Evolutionary conservation across 2,797 vertebrate species (phyloP), one percentile per base, ranked within the genome.

Genomic region (Acanthurus lineatus): DNA sequence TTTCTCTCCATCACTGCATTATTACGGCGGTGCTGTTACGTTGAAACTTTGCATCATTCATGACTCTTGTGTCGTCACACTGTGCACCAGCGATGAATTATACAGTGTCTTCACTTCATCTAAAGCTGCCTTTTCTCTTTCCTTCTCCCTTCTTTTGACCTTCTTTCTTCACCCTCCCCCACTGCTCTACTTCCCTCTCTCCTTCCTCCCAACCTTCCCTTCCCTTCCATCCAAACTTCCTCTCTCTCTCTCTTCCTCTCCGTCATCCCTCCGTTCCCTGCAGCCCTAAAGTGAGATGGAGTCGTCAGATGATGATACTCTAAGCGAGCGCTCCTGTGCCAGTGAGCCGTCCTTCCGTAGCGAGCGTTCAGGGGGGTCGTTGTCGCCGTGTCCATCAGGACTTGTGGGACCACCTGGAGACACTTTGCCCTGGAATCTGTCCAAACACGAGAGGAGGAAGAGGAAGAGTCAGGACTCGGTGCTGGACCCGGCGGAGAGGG

Each of bases 401-500:
- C 94, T 93, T 9, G 95, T 94, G 58, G 97, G 96, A 6, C 96
- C 96, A 0, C 94, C 96, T 0, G 97, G 98, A 52, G 97, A 99
- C 93, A 99, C 98, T 15, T 72, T 99, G 82, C 98, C 98, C 28
- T 99, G 98, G 98, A 99, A 99, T 89, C 94, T 99, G 88, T 97
- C 98, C 76, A 96, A 97, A 53, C 98, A 99, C 0, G 97, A 99
- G 93, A 94, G 98, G 91, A 97, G 97, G 92, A 99, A 99, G 91
- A 89, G 98, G 92, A 97, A 98, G 92, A 98, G 97, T 83, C 98
- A 99, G 93, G 97, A 97, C 86, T 98, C 97, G 0, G 98, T 99
- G 92, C 93, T 99, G 92, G 98, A 99, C 94, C 98, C 98, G 1
- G 98, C 98, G 0, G 98, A 99, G 92, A 96, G 98, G 83, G 98